Conservation (phyloP, 2,797 vertebrate species). For the Champsocephalus esox region DNA sequence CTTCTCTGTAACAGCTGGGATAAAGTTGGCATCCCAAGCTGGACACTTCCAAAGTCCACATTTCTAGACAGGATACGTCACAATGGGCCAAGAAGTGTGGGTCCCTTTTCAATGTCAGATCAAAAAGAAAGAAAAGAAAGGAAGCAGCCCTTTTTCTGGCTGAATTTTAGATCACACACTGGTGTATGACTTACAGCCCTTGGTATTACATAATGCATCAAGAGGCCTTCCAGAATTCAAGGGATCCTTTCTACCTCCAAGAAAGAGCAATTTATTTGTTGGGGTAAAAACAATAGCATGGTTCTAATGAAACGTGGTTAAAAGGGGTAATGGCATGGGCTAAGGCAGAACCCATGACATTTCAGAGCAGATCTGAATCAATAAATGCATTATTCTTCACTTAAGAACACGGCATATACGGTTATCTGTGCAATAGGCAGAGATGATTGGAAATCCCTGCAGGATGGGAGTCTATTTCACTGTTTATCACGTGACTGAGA, state of each 20-base stretch:
- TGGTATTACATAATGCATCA: background rate
- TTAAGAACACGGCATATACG: too few relatives aligned
- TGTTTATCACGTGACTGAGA: too few relatives aligned
- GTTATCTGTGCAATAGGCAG: too few relatives aligned
- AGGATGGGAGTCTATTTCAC: too few relatives aligned
- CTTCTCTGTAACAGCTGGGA: constrained; percentile 34
- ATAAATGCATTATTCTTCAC: too few relatives aligned
- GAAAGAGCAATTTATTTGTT: too few relatives aligned
- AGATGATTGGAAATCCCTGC: too few relatives aligned
- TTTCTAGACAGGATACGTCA: constrained; percentile 57
- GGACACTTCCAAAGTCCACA: constrained; percentile 34
- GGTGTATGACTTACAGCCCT: constrained; percentile 19
- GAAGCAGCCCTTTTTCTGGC: constrained; percentile 18
- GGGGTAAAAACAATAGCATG: too few relatives aligned
- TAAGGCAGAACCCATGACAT: too few relatives aligned
- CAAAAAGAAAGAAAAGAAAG: background rate
- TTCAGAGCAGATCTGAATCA: too few relatives aligned
- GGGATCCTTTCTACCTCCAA: constrained; percentile 3
- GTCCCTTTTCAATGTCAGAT: constrained; percentile 26
- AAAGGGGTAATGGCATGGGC: too few relatives aligned
- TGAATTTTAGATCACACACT: background rate
- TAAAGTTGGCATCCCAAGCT: constrained; percentile 26
- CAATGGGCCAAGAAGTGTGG: constrained; percentile 21
- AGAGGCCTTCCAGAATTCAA: background rate
- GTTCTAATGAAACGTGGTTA: too few relatives aligned